Base-by-base conservation (phyloP, 1,140 invertebrate genomes). In the Rhyzopertha dominica region DNA sequence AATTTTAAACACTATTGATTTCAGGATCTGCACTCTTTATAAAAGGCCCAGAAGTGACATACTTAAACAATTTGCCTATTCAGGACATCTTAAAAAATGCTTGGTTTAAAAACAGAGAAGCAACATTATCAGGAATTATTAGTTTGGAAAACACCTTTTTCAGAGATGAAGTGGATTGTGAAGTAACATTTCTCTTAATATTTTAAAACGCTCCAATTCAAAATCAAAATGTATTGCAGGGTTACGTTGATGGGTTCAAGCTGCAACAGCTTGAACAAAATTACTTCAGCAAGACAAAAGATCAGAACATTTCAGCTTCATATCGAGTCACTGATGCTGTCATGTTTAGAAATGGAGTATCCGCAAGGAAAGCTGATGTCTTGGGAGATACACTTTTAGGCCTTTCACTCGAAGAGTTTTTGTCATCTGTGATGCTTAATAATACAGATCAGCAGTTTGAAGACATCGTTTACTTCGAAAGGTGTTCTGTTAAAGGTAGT, bases 251-350 rank as follows among this genome's bases (percentile, higher is more conserved):
- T 38, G 55, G 43, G 14, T 39, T 55, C 2, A 52, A 58, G 19
- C 16, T 64, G 14, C 28, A 49, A 3, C 32, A 39, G 17, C 30
- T 67, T 13, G 14, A 43, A 10, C 24, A 62, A 26, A 64, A 65
- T 24, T 67, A 67, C 43, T 58, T 67, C 12, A 67, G 63, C 30
- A 64, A 61, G 51, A 53, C 55, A 0, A 55, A 51, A 48, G 26
- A 59, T 34, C 65, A 67, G 47, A 53, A 28, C 14, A 56, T 64
- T 14, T 23, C 41, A 8, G 47, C 47, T 5, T n/a, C n/a, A n/a
- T n/a, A n/a, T n/a, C n/a, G n/a, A 5, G 59, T 66, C 43, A 20
- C 30, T 17, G 49, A 59, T 17, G 47, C 53, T 0, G 39, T 62
- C 5, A 37, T 47, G 8, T 58, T 65, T 37, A 20, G 36, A 18